These are phyloP conservation scores for Ostrea denselamellosa DNA, from an alignment of 1,140 invertebrate genomes.

Conservation along the genomic window DNA sequence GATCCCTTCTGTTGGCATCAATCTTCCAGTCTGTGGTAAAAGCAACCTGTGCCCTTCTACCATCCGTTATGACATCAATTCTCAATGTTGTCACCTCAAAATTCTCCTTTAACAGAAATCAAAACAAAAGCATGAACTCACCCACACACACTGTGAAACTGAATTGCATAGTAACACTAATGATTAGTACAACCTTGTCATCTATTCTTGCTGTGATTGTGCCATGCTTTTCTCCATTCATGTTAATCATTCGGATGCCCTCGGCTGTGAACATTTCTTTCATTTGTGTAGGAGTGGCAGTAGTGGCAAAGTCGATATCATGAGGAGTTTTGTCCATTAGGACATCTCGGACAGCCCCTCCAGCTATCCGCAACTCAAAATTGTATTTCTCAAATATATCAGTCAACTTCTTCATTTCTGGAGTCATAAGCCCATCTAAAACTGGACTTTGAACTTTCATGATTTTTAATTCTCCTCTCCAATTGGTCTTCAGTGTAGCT, in stretches of 20 bases:
- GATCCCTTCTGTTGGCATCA: slow-evolving; percentile 96
- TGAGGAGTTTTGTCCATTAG: slow-evolving; percentile 90
- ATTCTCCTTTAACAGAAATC: slow-evolving; percentile 72
- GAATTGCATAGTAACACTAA: background rate
- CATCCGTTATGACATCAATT: slow-evolving; percentile 95
- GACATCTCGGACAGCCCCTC: slow-evolving; percentile 96
- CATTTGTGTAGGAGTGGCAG: slow-evolving; percentile 97
- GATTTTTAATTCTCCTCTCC: slow-evolving; percentile 65
- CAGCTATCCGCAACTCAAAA: slow-evolving; percentile 94
- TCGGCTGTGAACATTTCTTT: slow-evolving; percentile 94
- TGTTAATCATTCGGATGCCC: slow-evolving; percentile 94
- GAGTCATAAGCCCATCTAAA: slow-evolving; percentile 90
- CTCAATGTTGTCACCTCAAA: slow-evolving; percentile 89
- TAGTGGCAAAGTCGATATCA: slow-evolving; percentile 98
- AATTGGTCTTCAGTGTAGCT: background rate
- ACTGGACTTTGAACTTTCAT: slow-evolving; percentile 80
- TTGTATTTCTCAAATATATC: slow-evolving; percentile 89
- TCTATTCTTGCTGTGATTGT: slow-evolving; percentile 98
- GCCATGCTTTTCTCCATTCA: slow-evolving; percentile 96
- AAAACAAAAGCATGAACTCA: background rate
- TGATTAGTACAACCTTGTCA: slow-evolving; percentile 86
- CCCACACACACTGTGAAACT: background rate
- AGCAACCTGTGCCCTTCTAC: slow-evolving; percentile 95
- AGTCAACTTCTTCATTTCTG: slow-evolving; percentile 86
- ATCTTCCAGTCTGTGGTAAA: slow-evolving; percentile 97